Evolutionary conservation across 2,888 invertebrate genomes (phyloP), one percentile per base, ranked within the genome.

Genomic region (Formica aserva): DNA sequence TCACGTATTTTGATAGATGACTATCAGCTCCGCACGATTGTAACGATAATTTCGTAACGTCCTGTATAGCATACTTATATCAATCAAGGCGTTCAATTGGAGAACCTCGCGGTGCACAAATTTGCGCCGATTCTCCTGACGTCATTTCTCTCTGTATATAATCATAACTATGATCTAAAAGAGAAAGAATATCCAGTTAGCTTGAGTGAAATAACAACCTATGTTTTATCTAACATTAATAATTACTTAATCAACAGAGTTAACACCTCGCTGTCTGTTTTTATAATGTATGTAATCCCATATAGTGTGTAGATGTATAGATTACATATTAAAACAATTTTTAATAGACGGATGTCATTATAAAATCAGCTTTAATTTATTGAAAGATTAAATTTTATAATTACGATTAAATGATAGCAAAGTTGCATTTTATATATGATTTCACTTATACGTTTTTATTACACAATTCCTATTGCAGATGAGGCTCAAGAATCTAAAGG

Each of bases 1-100:
- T 41, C 8, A 22, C n/a, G 41, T 63, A 74, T 29, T 63, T 74
- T 29, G 15, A 41, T 4, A 63, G 22, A 3, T 63, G 26, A 41
- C 15, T 29, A 11, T 32, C 29, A 29, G 9, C 41, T 41, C 15
- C 32, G 29, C 29, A 62, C 32, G 52, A 52, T n/a, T 52, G 62
- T 62, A 32, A 26, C 2, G 32, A 75, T 75, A 45, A 63, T 65
- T 75, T 9, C 13, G 35, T 38, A 57, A 71, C 22, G 18, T 11
- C 35, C 71, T 26, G 55, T 57, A 13, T 18, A 60, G 26, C 60
- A 38, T 60, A 26, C 26, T 38, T 41, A 60, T 60, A 72, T 65
- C 65, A 75, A 65, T 75, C 45, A 75, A 65, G n/a, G 6, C 1
- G 18, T 62, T 57, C 41, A 41, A 60, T 75, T 65, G 65, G 11